Conservation (phyloP, 2,797 vertebrate species). For the Setipinna tenuifilis region DNA sequence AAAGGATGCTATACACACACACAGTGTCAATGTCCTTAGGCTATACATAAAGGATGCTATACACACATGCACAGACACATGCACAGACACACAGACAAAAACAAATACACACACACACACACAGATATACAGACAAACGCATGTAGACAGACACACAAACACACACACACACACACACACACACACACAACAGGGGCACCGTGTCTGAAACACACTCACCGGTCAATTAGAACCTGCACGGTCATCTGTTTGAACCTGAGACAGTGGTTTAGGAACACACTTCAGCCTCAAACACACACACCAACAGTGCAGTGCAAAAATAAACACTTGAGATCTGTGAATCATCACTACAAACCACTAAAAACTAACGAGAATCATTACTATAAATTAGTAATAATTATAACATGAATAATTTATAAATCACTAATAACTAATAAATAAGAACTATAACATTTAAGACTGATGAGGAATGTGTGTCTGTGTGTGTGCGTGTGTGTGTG, state of each 20-base stretch:
- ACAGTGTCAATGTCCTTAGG: not conserved
- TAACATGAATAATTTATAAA: no score
- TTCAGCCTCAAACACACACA: slow-evolving; percentile 18
- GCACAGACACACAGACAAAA: slow-evolving; percentile 12
- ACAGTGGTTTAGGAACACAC: slow-evolving; percentile 38
- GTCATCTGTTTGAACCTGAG: slow-evolving; percentile 91
- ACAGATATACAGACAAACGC: no score
- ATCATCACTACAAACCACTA: not conserved
- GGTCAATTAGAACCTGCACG: slow-evolving; percentile 89
- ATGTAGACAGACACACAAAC: not conserved
- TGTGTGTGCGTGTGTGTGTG: slow-evolving; percentile 18
- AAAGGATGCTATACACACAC: not conserved
- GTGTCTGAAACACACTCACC: slow-evolving; percentile 67
- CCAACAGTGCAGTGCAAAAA: not conserved
- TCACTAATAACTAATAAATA: no score
- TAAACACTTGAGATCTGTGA: not conserved
- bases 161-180: slow-evolving; percentile 27
- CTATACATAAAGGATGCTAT: no score
- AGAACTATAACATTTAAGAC: not conserved
- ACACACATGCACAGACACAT: slow-evolving; percentile 18
- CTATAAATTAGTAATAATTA: no score
- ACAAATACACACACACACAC: not conserved
- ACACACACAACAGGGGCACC: not conserved
- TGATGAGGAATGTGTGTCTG: not conserved
- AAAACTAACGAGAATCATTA: not conserved